phyloP scores from a whole-genome alignment of 2,113 vertebrate species.

The Onychorhynchus coronatus region DNA sequence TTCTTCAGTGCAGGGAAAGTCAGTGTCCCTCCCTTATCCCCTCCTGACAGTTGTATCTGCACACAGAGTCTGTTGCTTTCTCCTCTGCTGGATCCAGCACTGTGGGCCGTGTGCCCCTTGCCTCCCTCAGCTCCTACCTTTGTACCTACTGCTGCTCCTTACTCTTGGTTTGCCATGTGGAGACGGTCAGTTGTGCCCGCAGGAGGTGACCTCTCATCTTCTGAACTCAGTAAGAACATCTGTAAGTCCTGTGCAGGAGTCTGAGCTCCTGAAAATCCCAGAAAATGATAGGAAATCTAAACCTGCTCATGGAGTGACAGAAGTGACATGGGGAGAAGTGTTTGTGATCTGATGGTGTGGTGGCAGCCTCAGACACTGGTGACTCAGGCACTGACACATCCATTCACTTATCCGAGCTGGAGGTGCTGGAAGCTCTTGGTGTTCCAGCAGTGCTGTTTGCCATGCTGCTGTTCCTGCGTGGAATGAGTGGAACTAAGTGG shows the following conservation, averaged over 20 bases:
- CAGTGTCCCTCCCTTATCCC: background rate
- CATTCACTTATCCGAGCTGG: background rate
- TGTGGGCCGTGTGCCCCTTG: background rate
- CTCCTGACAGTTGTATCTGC: background rate
- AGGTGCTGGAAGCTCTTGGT: background rate
- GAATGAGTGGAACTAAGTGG: background rate
- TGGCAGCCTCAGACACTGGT: background rate
- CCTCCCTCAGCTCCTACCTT: background rate
- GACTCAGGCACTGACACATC: background rate
- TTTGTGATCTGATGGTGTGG: background rate
- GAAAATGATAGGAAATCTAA: background rate
- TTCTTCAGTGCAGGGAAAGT: background rate
- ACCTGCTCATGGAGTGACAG: background rate
- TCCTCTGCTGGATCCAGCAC: background rate
- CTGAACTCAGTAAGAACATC: background rate
- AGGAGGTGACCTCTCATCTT: background rate
- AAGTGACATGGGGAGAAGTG: background rate
- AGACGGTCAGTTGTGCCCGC: background rate
- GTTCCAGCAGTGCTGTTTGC: background rate
- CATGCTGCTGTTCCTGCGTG: background rate
- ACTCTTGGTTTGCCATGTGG: accelerated
- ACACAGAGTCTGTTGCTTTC: background rate
- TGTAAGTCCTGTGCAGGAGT: background rate
- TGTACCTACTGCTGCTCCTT: background rate
- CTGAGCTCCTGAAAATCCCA: background rate